A percentile compares a stretch with the other conserved stretches of the same genome.
phyloP scores from a whole-genome alignment of 2,888 invertebrate genomes.

The Drosophila histrio region DNA sequence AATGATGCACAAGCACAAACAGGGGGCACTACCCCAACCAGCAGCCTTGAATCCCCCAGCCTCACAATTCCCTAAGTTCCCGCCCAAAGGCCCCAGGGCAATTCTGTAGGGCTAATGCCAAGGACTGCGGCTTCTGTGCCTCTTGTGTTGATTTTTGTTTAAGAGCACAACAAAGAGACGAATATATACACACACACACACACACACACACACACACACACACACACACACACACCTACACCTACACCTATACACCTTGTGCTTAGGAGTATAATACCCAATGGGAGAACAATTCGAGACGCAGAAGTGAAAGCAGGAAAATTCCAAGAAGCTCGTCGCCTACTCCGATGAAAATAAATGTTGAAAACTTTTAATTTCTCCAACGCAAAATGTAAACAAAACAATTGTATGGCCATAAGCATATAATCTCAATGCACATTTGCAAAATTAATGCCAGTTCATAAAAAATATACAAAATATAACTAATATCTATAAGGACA shows the following conservation, averaged over 20 bases:
- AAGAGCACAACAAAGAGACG: slow-evolving; percentile 47
- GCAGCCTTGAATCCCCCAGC: not conserved
- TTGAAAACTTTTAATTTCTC: slow-evolving; percentile 21
- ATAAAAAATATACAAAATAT: not conserved
- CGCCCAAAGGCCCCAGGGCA: slow-evolving; percentile 27
- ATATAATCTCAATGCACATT: not conserved
- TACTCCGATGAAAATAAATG: not conserved
- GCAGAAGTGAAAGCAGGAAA: slow-evolving; percentile 34
- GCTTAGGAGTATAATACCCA: slow-evolving; percentile 24
- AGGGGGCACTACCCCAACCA: not conserved
- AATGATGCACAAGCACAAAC: slow-evolving; percentile 71
- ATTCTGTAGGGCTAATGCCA: slow-evolving; percentile 37
- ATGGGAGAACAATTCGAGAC: slow-evolving; percentile 22
- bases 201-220: slow-evolving; percentile 10
- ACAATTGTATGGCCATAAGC: slow-evolving; percentile 1
- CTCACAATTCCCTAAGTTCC: slow-evolving; percentile 6
- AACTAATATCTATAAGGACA: not conserved
- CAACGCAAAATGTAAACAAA: slow-evolving; percentile 11
- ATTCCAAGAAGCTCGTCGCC: not conserved
- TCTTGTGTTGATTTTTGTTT: slow-evolving; percentile 62
- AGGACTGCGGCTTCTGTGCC: slow-evolving; percentile 41
- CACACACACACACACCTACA: not conserved
- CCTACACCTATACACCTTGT: not conserved
- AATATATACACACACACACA: slow-evolving; percentile 7
- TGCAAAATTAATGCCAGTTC: not conserved